Base-by-base conservation (phyloP, 2,113 vertebrate species). In the Gopherus evgoodei region DNA sequence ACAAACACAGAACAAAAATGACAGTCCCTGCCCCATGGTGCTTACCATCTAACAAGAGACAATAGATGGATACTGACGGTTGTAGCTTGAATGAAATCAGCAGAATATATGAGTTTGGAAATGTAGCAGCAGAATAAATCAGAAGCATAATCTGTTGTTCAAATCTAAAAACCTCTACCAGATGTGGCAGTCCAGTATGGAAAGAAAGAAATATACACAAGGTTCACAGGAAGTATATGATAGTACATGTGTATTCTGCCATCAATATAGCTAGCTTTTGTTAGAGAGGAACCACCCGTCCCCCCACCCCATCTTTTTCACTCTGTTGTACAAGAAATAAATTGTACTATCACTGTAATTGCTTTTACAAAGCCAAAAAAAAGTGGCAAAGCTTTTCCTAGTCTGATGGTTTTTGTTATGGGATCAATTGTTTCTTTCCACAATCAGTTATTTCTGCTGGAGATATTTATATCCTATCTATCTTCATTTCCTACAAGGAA, bases 331-430 rank as follows among this genome's bases (percentile, higher is more conserved):
- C 31, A 82, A 42, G 57, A 3, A 24, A 1, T 1, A 10, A 44
- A 75, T 50, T 16, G 52, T 5, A 13, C 54, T 49, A 4, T 52
- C 87, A 75, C 56, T 57, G 81, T 17, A 1, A 44, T 49, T 44
- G 75, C 84, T 57, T 1, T 0, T 38, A 2, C 49, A 53, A 29
- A 90, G 84, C 86, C 94, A 86, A 81, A 84, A 69, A 44, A 65
- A 89, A 65, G 88, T 56, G 79, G 94, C 87, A 49, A 29, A 90
- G 79, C 75, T 92, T 95, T 91, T 95, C 96, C 94, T 82, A 75
- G 29, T 4, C 1, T 79, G 87, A 47, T 13, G 21, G 16, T 35
- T 42, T 83, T 29, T 29, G 53, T 2, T 1, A 0, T 1, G 44
- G 79, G 57, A 76, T 72, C 0, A 1, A 80, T 47, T 88, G 87